Evolutionary conservation across 2,888 invertebrate species (phyloP), one percentile per base, ranked within the genome.

Genomic region (Dasypolia templi): DNA sequence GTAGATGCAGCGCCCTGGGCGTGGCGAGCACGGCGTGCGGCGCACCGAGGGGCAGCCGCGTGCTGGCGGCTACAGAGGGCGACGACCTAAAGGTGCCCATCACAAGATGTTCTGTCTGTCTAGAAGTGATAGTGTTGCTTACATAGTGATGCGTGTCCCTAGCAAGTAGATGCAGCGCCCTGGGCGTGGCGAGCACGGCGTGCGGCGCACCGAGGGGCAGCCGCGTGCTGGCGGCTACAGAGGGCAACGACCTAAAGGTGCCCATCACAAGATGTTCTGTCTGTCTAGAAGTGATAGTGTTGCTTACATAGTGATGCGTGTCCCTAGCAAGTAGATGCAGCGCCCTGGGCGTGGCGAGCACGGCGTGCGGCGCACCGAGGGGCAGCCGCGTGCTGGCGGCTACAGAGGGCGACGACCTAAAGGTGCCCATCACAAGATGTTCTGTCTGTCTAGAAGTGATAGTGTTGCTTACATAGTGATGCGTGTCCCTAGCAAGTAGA

Each of bases 131-230:
- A 17, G 56, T 42, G 49, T 29, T 14, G 89, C 91, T 87, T n/a
- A 95, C 94, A 53, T 90, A 90, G 62, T 92, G 93, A n/a, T 91
- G 92, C 3, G 89, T 88, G 77, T 94, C 94, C 4, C 91, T 64
- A 0, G 90, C 83, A 12, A 93, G 83, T 35, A 94, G 88, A 19
- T 93, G 92, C 29, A 94, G 81, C 0, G 89, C 88, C 0, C 87
- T 66, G 0, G 88, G 85, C 9, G 91, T 87, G 58, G 91, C 92
- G 14, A 92, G 87, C 71, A 91, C 86, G 35, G 89, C 89, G 81
- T 89, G 91, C 22, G 89, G 83, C 26, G 91, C 83, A 9, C 81
- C 85, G 59, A 83, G 62, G 3, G 84, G 85, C n/a, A 89, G 78
- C 22, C 82, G 80, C 62, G 81, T 83, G 86, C 89, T 85, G 67